Evolutionary conservation across 1,140 invertebrate species (phyloP).

Genomic region (Diploscapter pachys): DNA sequence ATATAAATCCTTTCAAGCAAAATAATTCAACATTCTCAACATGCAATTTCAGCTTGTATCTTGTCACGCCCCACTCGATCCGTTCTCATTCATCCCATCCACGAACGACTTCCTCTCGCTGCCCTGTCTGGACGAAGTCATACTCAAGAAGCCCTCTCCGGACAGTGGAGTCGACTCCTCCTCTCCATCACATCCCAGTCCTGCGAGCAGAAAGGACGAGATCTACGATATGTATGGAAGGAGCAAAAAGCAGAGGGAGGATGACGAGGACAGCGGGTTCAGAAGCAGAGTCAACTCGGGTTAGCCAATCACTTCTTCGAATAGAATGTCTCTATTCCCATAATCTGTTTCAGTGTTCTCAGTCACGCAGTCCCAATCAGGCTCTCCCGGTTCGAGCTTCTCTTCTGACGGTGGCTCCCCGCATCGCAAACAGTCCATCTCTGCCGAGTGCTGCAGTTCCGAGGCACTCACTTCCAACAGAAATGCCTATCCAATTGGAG

Average conservation of each 20-base stretch:
- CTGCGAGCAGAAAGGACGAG: constrained; percentile 19
- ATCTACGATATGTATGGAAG: constrained; percentile 15
- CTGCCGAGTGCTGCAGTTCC: too few relatives aligned
- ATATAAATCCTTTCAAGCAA: too few relatives aligned
- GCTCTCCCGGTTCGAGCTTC: not conserved
- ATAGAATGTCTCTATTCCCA: not conserved
- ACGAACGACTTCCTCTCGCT: constrained; percentile 16
- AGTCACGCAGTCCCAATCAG: constrained; percentile 18
- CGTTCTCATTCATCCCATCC: constrained; percentile 26
- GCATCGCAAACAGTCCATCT: not conserved
- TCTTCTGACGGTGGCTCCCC: constrained; percentile 8
- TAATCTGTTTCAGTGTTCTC: not conserved
- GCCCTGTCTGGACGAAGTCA: too few relatives aligned
- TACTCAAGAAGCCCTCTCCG: constrained; percentile 2
- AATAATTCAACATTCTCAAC: too few relatives aligned
- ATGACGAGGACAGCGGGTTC: constrained; percentile 40
- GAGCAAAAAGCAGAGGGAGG: constrained; percentile 33
- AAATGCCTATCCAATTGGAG: too few relatives aligned
- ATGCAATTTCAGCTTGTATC: constrained; percentile 24
- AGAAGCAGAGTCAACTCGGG: constrained; percentile 33
- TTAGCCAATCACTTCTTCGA: not conserved
- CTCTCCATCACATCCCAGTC: constrained; percentile 13
- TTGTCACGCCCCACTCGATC: constrained; percentile 26
- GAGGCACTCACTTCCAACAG: too few relatives aligned
- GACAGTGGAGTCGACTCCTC: constrained; percentile 28